Base-by-base conservation (phyloP, 2,797 vertebrate species). In the Ctenopoma multispine region DNA sequence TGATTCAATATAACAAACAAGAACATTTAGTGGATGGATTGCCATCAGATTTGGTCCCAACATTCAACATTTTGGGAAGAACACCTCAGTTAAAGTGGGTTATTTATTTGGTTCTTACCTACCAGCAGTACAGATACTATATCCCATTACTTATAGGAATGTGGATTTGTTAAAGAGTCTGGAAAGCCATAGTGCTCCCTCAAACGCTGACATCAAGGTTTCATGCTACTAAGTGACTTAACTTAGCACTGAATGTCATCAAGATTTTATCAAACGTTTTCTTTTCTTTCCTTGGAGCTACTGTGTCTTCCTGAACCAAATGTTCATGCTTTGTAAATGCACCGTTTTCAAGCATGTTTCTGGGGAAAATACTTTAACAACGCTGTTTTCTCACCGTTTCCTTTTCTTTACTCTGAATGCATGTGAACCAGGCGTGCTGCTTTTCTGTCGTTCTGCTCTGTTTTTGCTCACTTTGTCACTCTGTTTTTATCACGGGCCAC, bases 351-450 rank as follows among this genome's bases (percentile, higher is more conserved):
- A 78, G 90, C 90, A 89, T 86, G 88, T 82, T 53, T 63, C 62
- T 46, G 23, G 20, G 13, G 5, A 40, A 44, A 66, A 10, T 18
- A 12, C 38, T 23, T 17, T 47, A 34, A 72, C 29, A 67, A 51
- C 65, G 62, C 68, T 74, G 76, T 81, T 67, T 77, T 79, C 63
- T 81, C 73, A 75, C 69, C 4, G 0, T 71, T 75, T 75, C 34
- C 62, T 79, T 69, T 76, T 56, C 66, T 82, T 73, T 84, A 86
- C 85, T 90, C 88, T 93, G 85, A 88, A 90, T 94, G 96, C 96
- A 96, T 96, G 96, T 93, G 66, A 89, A 87, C 87, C 91, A 87
- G 77, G 62, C 63, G 1, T 46, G 89, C 89, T 70, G 75, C 87
- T 91, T 79, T 86, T 58, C 92, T 93, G 89, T 92, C 89, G 89